Conservation (phyloP, 2,797 vertebrate species). For the Danio albolineatus region DNA sequence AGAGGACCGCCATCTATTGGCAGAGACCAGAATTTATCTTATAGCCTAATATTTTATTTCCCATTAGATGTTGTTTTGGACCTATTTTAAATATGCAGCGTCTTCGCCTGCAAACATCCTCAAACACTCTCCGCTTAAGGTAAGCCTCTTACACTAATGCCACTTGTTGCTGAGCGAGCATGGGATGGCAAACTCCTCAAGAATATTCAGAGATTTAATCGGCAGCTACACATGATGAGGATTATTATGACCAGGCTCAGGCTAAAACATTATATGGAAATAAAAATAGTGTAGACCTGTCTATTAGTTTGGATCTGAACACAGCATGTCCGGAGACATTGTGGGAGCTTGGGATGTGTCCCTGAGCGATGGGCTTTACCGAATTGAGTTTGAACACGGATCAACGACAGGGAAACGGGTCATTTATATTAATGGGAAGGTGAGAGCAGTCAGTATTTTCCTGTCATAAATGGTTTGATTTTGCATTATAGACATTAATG, state of each 20-base stretch:
- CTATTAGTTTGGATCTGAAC: background rate
- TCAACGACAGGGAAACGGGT: constrained; percentile 92
- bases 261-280: constrained; percentile 15
- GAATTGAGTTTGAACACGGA: constrained; percentile 93
- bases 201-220: constrained; percentile 43
- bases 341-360: constrained; percentile 92
- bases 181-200: constrained; percentile 3
- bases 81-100: background rate
- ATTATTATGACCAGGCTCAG: constrained; percentile 11
- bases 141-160: constrained; percentile 68
- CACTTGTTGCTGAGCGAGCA: constrained; percentile 63
- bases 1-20: constrained; percentile 33
- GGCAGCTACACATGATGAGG: constrained; percentile 31
- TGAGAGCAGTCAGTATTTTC: constrained; percentile 53
- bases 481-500: background rate
- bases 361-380: constrained; percentile 89
- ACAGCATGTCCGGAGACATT: constrained; percentile 80
- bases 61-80: background rate
- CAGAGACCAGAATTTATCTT: background rate
- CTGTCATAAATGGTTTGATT: background rate
- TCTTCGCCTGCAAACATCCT: constrained; percentile 3
- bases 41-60: background rate
- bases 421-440: constrained; percentile 90
- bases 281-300: background rate
- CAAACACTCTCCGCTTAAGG: constrained; percentile 31